phyloP scores from a whole-genome alignment of 2,888 invertebrate species.

The Chrysolina haemoptera region DNA sequence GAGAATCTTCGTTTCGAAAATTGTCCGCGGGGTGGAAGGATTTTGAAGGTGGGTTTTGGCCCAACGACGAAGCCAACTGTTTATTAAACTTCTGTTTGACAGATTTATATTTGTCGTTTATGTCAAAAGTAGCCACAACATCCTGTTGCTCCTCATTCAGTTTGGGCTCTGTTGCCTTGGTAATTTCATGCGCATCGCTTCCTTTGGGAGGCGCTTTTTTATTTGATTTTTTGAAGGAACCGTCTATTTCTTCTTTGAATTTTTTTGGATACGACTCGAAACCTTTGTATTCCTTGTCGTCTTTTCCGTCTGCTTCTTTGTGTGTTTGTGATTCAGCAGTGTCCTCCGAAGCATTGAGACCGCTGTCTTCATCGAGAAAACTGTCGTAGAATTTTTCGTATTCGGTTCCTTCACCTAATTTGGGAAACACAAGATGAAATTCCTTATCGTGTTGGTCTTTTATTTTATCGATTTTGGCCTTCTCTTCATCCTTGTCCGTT shows the following conservation, averaged over 20 bases:
- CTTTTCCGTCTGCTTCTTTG: slow-evolving; percentile 8
- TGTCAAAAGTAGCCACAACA: slow-evolving; percentile 27
- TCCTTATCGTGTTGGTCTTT: slow-evolving; percentile 42
- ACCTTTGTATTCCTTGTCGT: slow-evolving; percentile 10
- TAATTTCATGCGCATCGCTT: background rate
- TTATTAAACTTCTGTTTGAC: slow-evolving; percentile 34
- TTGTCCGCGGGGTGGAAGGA: slow-evolving; percentile 28
- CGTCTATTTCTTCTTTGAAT: slow-evolving; percentile 12
- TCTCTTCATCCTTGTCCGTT: slow-evolving; percentile 26
- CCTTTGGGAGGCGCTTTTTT: slow-evolving; percentile 9
- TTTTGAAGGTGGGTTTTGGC: slow-evolving; percentile 34
- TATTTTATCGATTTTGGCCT: slow-evolving; percentile 35
- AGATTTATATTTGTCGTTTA: slow-evolving; percentile 33
- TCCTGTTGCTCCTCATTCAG: background rate
- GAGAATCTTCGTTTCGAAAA: slow-evolving; percentile 43
- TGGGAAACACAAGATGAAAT: slow-evolving; percentile 45
- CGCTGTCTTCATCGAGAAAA: slow-evolving; percentile 13
- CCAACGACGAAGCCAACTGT: slow-evolving; percentile 15
- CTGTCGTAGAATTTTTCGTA: slow-evolving; percentile 42
- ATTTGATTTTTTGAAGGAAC: background rate
- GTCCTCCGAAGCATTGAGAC: slow-evolving; percentile 24
- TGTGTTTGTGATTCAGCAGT: slow-evolving; percentile 28
- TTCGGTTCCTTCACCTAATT: slow-evolving; percentile 44
- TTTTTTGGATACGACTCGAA: slow-evolving; percentile 16
- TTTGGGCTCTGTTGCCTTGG: too few species aligned